These are phyloP conservation scores for Tetheella fluctuosa DNA, from an alignment of 2,888 invertebrate genomes.

Conservation along the genomic window DNA sequence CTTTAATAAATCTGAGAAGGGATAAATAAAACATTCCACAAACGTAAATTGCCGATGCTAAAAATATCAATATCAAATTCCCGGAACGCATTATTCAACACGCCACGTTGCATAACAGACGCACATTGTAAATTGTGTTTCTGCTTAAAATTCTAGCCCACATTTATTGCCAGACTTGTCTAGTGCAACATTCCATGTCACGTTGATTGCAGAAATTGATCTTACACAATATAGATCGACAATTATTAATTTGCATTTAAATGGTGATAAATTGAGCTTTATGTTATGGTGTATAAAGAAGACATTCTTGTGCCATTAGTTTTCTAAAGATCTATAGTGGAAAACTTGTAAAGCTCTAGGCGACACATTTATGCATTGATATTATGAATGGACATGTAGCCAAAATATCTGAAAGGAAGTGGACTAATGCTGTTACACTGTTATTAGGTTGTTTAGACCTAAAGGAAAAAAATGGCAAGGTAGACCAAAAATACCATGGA, in stretches of 20 bases:
- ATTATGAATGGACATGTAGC: too few relatives aligned
- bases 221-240: conserved; percentile 6
- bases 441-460: too few relatives aligned
- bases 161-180: conserved; percentile 37
- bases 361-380: too few relatives aligned
- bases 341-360: too few relatives aligned
- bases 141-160: conserved; percentile 34
- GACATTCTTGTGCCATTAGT: background rate
- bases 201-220: conserved; percentile 30
- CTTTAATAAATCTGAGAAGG: background rate
- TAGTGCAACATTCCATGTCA: conserved; percentile 44
- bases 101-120: conserved; percentile 6
- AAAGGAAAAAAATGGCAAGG: too few relatives aligned
- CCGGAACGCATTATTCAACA: conserved; percentile 10
- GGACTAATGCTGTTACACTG: too few relatives aligned
- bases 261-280: background rate
- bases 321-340: background rate
- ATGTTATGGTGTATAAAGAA: background rate
- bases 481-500: too few relatives aligned
- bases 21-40: conserved; percentile 1
- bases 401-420: too few relatives aligned
- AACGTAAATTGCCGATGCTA: conserved; percentile 6
- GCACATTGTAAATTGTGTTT: conserved; percentile 7
- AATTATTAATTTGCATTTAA: background rate
- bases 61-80: conserved; percentile 10